Evolutionary conservation across 92 coral and sea anemone species (phyloP), one percentile per base, ranked within the genome.

Genomic region (Parazoanthus darwini): DNA sequence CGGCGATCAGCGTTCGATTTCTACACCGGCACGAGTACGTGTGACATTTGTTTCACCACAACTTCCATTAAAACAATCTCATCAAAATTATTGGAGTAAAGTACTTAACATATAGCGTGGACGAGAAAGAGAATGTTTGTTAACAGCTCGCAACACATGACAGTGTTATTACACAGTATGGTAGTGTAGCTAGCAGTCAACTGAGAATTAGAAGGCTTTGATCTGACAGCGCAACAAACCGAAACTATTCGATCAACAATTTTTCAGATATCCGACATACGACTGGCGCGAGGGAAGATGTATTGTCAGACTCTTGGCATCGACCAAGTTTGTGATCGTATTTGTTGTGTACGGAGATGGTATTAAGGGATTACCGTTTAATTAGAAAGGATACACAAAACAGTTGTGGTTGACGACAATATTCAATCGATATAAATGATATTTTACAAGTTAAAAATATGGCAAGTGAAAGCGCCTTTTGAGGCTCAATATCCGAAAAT

Each of bases 401-500:
- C 78, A 73, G 77, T 43, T 44, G 42, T 71, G 48, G 67, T 84
- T 42, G 29, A 22, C 26, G 68, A 36, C 56, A 39, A 82, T 82
- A 82, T 67, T 82, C 67, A 82, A 77, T 38, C 35, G 86, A 67
- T 67, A 66, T 72, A 44, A 84, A 84, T 39, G 33, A 84, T 84
- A 84, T 84, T 70, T 37, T 48, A 46, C 56, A 16, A 70, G 38
- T 72, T 71, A 46, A 71, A 50, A 84, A 70, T 73, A 68, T 71
- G 87, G 72, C 79, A 84, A 82, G 87, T 82, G 36, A 83, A 33
- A 20, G 29, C 10, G n/a, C 42, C 79, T 44, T 48, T 72, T 33
- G 65, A 84, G n/a, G 79, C 42, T 44, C 87, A 84, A 84, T 84
- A 84, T 84, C 87, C 44, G 79, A 71, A 20, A 29, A 29, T 20